phyloP scores from a whole-genome alignment of 1,140 invertebrate species.

The Cotesia typhae region DNA sequence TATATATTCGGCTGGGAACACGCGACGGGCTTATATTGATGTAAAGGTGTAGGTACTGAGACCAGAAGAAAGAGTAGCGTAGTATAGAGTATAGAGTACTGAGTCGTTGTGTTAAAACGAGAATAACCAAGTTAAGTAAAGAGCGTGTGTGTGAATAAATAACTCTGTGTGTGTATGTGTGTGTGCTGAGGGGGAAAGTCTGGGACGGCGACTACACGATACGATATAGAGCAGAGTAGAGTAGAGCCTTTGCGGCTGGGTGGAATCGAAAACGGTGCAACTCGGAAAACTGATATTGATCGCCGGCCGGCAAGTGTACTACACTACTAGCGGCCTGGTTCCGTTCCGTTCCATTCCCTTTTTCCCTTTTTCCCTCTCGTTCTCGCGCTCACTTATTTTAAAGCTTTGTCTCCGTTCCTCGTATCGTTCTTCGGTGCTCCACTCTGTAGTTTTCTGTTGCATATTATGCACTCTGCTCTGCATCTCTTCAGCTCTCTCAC shows the following conservation, averaged over 20 bases:
- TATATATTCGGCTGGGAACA: neutral
- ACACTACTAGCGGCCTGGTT: slow-evolving; percentile 39
- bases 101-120: neutral
- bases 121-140: neutral
- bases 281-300: slow-evolving; percentile 46
- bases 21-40: slow-evolving; percentile 22
- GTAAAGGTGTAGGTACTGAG: slow-evolving; percentile 18
- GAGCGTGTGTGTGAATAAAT: no score
- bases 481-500: no score
- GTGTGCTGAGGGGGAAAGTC: slow-evolving; percentile 29
- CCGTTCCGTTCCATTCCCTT: slow-evolving; percentile 36
- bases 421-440: neutral
- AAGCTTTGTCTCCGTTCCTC: neutral
- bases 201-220: neutral
- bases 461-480: neutral
- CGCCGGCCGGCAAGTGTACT: slow-evolving; percentile 28
- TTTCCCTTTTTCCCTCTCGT: slow-evolving; percentile 15
- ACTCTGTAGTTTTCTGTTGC: neutral
- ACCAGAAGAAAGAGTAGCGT: slow-evolving; percentile 3
- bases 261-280: slow-evolving; percentile 43
- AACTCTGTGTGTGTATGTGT: neutral
- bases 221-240: no score
- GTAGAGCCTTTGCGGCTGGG: slow-evolving; percentile 35
- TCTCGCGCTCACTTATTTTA: slow-evolving; percentile 6
- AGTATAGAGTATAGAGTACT: neutral